Conservation (phyloP, 1,140 invertebrate genomes). For the Zaprionus ghesquierei region DNA sequence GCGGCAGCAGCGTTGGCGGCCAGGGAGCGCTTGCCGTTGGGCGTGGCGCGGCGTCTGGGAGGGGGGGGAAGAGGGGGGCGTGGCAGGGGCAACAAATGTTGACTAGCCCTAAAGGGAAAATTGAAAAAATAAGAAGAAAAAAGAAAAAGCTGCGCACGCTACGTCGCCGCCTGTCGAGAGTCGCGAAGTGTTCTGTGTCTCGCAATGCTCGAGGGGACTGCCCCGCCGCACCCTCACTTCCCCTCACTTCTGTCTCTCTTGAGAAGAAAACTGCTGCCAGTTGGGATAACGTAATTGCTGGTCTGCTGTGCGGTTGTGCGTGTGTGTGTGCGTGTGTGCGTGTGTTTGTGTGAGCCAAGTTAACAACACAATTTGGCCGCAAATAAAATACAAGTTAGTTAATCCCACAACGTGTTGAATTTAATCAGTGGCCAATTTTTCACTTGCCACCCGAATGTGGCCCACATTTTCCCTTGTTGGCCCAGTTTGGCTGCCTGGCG, state of each 20-base stretch:
- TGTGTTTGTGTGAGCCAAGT: slow-evolving; percentile 43
- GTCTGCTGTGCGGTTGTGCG: slow-evolving; percentile 46
- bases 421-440: slow-evolving; percentile 80
- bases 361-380: slow-evolving; percentile 75
- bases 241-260: neutral
- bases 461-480: slow-evolving; percentile 1
- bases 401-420: slow-evolving; percentile 80
- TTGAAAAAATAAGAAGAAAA: slow-evolving; percentile 55
- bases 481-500: neutral
- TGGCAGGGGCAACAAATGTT: slow-evolving; percentile 49
- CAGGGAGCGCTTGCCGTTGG: neutral
- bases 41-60: neutral
- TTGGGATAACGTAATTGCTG: slow-evolving; percentile 57
- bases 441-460: slow-evolving; percentile 50
- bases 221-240: neutral
- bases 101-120: slow-evolving; percentile 67
- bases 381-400: slow-evolving; percentile 81
- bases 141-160: slow-evolving; percentile 23
- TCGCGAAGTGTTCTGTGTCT: slow-evolving; percentile 52
- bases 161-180: slow-evolving; percentile 36
- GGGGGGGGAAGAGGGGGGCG: neutral
- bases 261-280: neutral
- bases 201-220: slow-evolving; percentile 53
- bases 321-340: neutral
- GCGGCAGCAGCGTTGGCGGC: slow-evolving; percentile 41